Conservation (phyloP, 2,113 vertebrate genomes). For the Engystomops pustulosus region DNA sequence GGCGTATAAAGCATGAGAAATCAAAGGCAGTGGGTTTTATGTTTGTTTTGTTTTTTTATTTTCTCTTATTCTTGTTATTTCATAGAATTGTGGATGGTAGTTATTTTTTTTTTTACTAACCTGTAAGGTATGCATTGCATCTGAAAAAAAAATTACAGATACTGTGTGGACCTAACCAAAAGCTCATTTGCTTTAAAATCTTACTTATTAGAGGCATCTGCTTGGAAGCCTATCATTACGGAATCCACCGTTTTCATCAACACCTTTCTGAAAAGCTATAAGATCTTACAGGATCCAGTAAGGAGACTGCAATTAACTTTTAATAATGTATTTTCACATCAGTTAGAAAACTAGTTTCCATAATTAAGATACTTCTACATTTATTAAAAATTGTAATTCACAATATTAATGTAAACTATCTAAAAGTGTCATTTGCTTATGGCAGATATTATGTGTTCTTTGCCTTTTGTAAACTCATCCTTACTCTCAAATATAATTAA, state of each 20-base stretch:
- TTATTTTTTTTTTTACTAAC: too few species aligned
- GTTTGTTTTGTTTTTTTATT: too few species aligned
- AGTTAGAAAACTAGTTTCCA: neutral
- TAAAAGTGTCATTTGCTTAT: conserved; percentile 18
- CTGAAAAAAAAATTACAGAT: too few species aligned
- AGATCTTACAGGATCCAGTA: neutral
- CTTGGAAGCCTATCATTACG: neutral
- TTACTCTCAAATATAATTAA: conserved; percentile 39
- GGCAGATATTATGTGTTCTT: conserved; percentile 3
- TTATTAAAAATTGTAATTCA: neutral
- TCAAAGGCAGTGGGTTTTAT: too few species aligned
- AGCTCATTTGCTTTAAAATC: neutral
- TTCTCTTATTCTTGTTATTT: too few species aligned
- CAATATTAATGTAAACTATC: neutral
- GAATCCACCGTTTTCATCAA: neutral
- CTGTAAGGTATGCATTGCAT: too few species aligned
- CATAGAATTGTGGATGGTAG: too few species aligned
- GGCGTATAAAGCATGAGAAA: too few species aligned
- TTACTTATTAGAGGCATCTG: neutral
- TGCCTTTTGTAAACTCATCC: conserved; percentile 28
- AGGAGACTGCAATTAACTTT: too few species aligned
- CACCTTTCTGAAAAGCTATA: neutral
- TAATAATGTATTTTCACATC: too few species aligned
- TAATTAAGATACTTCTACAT: neutral
- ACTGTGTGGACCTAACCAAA: too few species aligned